phyloP scores from a whole-genome alignment of 2,113 vertebrate species.

The Larimichthys polyactis region DNA sequence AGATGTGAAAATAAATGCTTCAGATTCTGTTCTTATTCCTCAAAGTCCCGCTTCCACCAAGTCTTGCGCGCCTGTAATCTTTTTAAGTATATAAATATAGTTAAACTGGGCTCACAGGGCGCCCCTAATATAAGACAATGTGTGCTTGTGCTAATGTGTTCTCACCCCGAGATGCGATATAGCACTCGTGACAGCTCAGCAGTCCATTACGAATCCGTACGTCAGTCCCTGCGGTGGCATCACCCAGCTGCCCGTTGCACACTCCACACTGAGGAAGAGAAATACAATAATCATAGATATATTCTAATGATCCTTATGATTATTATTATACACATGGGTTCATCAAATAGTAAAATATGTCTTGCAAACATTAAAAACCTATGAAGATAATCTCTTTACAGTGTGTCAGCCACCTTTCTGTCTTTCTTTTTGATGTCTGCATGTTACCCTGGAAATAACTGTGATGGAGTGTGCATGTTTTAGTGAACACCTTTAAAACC shows the following conservation, averaged over 20 bases:
- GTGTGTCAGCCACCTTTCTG: neutral
- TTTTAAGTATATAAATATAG: neutral
- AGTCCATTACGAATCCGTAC: constrained; percentile 95
- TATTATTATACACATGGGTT: neutral
- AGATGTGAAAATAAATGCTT: too few relatives aligned
- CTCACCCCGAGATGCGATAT: constrained; percentile 93
- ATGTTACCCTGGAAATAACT: neutral
- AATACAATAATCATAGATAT: neutral
- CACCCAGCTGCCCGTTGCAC: constrained; percentile 93
- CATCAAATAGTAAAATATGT: neutral
- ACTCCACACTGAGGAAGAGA: constrained; percentile 88
- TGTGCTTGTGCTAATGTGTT: neutral
- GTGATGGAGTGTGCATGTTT: neutral
- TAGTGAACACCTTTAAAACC: neutral
- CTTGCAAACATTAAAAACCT: neutral
- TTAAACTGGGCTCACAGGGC: neutral
- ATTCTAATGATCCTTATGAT: too few relatives aligned
- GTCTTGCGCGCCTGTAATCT: neutral
- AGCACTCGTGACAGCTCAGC: constrained; percentile 95
- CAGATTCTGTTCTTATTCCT: too few relatives aligned
- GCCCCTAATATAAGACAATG: neutral
- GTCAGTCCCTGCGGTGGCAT: constrained; percentile 91
- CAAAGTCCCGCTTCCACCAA: too few relatives aligned
- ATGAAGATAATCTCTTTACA: neutral
- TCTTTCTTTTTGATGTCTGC: neutral